Evolutionary conservation across 1,140 invertebrate species (phyloP).

Genomic region (Temnothorax curvispinosus): DNA sequence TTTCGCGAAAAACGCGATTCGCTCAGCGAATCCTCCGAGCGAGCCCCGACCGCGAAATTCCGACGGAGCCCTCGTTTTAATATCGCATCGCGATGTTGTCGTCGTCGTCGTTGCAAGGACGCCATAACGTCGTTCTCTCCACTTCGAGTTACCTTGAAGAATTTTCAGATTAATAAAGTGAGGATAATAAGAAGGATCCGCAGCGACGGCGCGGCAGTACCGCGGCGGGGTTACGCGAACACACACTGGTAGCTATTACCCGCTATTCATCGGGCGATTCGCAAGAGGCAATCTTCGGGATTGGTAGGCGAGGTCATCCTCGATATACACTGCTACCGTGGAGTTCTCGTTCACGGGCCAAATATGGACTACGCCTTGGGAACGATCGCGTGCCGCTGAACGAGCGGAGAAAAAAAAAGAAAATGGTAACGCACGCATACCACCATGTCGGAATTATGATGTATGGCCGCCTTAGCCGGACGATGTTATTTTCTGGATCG

Average conservation of each 20-base stretch:
- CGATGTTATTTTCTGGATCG: constrained; percentile 13
- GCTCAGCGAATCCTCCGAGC: constrained; percentile 64
- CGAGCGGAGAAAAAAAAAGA: background rate
- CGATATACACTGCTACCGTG: constrained; percentile 20
- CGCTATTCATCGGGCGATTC: constrained; percentile 52
- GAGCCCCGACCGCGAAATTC: constrained; percentile 50
- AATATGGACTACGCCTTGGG: constrained; percentile 56
- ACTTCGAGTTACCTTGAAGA: constrained; percentile 4
- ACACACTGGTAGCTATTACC: constrained; percentile 58
- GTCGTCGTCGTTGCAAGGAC: constrained; percentile 11
- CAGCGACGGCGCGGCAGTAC: background rate
- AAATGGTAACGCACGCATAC: constrained; percentile 33
- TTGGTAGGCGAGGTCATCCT: constrained; percentile 54
- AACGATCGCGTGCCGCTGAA: constrained; percentile 47
- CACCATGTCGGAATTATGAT: constrained; percentile 45
- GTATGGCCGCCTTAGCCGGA: constrained; percentile 22
- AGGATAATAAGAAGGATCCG: constrained; percentile 9
- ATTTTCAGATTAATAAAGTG: constrained; percentile 50
- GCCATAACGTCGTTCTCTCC: background rate
- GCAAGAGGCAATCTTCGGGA: constrained; percentile 46
- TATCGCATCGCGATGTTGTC: background rate
- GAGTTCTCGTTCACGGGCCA: constrained; percentile 35
- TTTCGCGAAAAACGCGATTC: constrained; percentile 71
- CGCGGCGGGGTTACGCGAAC: constrained; percentile 58
- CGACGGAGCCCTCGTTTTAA: constrained; percentile 33